Conservation (phyloP, 2,797 vertebrate species). For the Acanthis flammea region DNA sequence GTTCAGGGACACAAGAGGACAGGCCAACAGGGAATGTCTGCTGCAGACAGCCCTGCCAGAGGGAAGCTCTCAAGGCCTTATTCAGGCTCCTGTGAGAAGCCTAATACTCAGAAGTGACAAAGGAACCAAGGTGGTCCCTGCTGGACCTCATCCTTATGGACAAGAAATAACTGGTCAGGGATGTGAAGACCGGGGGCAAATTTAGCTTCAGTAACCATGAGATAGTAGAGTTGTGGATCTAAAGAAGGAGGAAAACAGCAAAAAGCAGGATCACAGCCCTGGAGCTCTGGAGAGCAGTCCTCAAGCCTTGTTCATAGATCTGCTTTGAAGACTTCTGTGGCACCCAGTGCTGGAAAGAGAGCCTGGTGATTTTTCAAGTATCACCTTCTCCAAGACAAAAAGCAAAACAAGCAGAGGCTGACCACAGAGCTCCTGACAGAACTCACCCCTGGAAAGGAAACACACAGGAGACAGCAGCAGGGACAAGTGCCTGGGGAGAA, state of each 20-base stretch:
- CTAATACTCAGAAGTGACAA: not conserved
- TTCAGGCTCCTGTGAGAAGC: not conserved
- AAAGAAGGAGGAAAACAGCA: not conserved
- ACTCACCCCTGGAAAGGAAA: not conserved
- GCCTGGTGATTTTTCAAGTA: not conserved
- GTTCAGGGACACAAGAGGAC: too few species aligned
- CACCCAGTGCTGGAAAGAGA: not conserved
- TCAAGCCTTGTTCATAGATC: not conserved
- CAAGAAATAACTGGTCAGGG: not conserved
- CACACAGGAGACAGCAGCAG: not conserved
- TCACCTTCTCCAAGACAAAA: not conserved
- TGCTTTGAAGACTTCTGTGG: not conserved
- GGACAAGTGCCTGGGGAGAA: not conserved
- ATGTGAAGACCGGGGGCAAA: not conserved
- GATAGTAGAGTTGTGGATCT: not conserved
- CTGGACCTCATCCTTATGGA: not conserved
- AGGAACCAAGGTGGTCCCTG: not conserved
- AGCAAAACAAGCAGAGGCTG: not conserved
- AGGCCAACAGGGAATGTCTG: accelerated
- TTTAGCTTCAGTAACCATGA: not conserved
- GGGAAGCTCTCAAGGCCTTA: not conserved
- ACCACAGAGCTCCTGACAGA: not conserved
- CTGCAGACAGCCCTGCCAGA: not conserved
- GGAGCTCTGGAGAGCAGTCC: not conserved
- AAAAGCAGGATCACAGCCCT: not conserved